Base-by-base conservation (phyloP, 2,888 invertebrate genomes). In the Xestia ashworthii region DNA sequence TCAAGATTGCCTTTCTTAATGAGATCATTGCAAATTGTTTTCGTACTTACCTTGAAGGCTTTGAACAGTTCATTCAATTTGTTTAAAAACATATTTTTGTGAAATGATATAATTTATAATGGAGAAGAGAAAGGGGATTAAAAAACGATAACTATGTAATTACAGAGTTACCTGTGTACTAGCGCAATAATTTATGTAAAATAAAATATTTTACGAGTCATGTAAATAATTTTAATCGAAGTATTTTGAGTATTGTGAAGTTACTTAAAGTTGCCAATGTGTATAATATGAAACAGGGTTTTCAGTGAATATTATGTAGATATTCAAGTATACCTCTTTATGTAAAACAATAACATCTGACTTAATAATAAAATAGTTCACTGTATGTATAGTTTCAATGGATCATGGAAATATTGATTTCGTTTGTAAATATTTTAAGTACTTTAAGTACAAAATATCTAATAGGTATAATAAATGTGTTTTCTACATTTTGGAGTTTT, bases 381-480 rank as follows among this genome's bases (percentile, higher is more conserved):
- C 83, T 87, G 71, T 83, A 72, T 85, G 77, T 87, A 89, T 87
- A 86, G 81, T 88, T 85, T 88, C 87, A 87, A 80, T 88, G 53
- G 79, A 84, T 80, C 69, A 78, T 78, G 67, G 71, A 82, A 76
- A 83, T 85, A 87, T 85, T 88, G 85, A 89, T 93, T 93, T 94
- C 91, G 93, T 94, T 95, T 93, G 88, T 89, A 88, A 90, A 88
- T 90, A 92, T 91, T 91, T 89, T 87, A 91, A 87, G 91, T 94
- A 93, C 93, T 91, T 85, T 92, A 92, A 93, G 93, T 93, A 93
- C 93, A 91, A 93, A 90, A 88, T 88, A 87, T 83, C 78, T 92
- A 89, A 82, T 90, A 76, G 82, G 50, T 70, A 76, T 80, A 93
- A 91, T 93, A 94, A 95, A 94, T 92, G 92, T 93, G 87, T 92